Base-by-base conservation (phyloP, 1,140 invertebrate genomes). In the Gonioctena quinquepunctata region DNA sequence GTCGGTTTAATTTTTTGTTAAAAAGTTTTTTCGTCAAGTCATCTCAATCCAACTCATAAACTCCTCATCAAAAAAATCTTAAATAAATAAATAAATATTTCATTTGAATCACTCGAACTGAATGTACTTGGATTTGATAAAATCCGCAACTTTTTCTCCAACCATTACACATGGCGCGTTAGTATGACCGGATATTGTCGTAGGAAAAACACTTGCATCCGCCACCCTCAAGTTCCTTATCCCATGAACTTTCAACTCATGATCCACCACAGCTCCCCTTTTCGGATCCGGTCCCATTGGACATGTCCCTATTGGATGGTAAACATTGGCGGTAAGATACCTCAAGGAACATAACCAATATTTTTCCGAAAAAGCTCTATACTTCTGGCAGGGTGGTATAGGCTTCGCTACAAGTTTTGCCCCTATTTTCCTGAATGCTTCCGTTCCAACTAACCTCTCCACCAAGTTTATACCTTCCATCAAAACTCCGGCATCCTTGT, bases 111-210 rank as follows among this genome's bases (percentile, higher is more conserved):
- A n/a, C n/a, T n/a, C n/a, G n/a, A n/a, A n/a, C n/a, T n/a, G n/a
- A n/a, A n/a, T n/a, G n/a, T 64, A 64, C 23, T 65, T 25, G 13
- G n/a, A 23, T 42, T 62, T 62, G 13, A 62, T 21, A 2, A 62
- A 8, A 62, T 62, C 60, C 7, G 60, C 11, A 21, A 82, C 85
- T 73, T 88, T 89, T 70, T 89, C 88, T 3, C 82, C 88, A 67
- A 89, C 86, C 88, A 89, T 89, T 69, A 88, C 84, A n/a, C 82
- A 76, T 6, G 87, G 84, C 2, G 84, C 87, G 63, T 82, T 86
- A 7, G 84, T 84, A 69, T 86, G 83, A 16, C 88, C 85, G 23
- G 61, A 63, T 7, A 68, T 60, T 18, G 57, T 61, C 1, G 59
- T 22, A 25, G 77, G 77, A 33, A 80, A 71, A 60, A 80, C 72